phyloP scores from a whole-genome alignment of 1,140 invertebrate genomes.

The Papilio glaucus region DNA sequence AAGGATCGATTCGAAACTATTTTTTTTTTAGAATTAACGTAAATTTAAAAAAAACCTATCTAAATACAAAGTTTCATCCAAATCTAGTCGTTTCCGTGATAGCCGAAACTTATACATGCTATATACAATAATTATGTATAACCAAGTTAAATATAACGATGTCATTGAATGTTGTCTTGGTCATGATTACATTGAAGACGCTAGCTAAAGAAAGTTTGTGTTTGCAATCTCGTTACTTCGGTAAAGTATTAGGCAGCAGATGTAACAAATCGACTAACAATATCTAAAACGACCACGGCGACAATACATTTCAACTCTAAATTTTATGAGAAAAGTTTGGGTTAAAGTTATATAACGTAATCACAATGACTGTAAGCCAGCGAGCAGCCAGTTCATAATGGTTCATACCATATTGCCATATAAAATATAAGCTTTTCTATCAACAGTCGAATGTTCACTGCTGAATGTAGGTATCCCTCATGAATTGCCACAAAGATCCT shows the following conservation, averaged over 20 bases:
- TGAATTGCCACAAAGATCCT: no score
- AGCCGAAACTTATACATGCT: no score
- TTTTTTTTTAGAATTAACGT: no score
- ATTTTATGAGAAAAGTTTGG: slow-evolving; percentile 2
- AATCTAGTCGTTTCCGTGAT: no score
- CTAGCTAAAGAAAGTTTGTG: neutral
- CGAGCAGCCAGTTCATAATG: neutral
- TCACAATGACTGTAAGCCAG: neutral
- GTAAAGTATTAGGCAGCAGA: neutral
- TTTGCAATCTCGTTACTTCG: neutral
- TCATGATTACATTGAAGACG: neutral
- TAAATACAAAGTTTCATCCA: no score
- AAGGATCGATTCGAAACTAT: neutral
- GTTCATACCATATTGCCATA: neutral
- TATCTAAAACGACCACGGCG: slow-evolving; percentile 3
- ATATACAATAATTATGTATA: no score
- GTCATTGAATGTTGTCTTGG: neutral
- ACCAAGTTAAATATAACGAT: neutral
- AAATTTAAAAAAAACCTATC: no score
- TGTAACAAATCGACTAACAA: slow-evolving; percentile 2
- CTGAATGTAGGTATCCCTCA: no score
- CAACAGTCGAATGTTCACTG: no score
- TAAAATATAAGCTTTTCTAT: no score
- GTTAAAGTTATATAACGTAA: neutral
- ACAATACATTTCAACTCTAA: slow-evolving; percentile 1